Conservation (phyloP, 2,797 vertebrate species). For the Pseudopleuronectes americanus region DNA sequence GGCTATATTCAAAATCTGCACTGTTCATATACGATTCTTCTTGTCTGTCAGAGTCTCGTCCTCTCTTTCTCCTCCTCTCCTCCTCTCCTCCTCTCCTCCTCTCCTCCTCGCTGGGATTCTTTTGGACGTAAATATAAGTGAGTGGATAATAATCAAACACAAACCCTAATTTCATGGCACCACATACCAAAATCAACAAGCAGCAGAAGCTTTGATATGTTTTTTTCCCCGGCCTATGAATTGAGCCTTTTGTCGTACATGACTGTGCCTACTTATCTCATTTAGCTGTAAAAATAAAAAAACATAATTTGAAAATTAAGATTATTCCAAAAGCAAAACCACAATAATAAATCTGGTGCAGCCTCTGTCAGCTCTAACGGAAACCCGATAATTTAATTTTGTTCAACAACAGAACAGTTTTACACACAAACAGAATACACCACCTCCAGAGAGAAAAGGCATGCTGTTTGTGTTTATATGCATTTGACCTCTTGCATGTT, state of each 20-base stretch:
- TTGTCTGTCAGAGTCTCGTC: conserved; percentile 35
- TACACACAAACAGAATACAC: conserved; percentile 52
- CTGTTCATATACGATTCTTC: conserved; percentile 64
- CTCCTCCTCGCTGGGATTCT: conserved; percentile 39
- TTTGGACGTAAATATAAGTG: conserved; percentile 45
- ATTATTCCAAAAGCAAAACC: conserved; percentile 50
- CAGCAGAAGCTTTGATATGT: conserved; percentile 10
- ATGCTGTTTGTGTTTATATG: conserved; percentile 3
- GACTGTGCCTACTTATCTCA: conserved; percentile 37
- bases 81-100: conserved; percentile 2
- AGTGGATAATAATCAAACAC: conserved; percentile 28
- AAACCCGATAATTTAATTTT: conserved; percentile 44
- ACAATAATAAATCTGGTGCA: conserved; percentile 62
- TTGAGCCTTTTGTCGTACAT: conserved; percentile 25
- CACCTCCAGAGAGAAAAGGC: conserved; percentile 15
- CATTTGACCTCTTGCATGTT: conserved; percentile 8
- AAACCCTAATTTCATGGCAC: conserved; percentile 34
- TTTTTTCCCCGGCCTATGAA: conserved; percentile 21
- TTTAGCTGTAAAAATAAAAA: conserved; percentile 49
- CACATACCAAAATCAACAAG: neutral
- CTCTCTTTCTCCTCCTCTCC: conserved; percentile 20
- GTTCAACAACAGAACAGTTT: conserved; percentile 42
- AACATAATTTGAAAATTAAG: neutral
- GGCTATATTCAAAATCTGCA: conserved; percentile 71
- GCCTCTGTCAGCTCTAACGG: conserved; percentile 48